A percentile compares a stretch with the other conserved stretches of the same genome.
These are phyloP conservation scores for Chaenodraco wilsoni DNA, from an alignment of 2,797 vertebrate species.

Conservation along the genomic window DNA sequence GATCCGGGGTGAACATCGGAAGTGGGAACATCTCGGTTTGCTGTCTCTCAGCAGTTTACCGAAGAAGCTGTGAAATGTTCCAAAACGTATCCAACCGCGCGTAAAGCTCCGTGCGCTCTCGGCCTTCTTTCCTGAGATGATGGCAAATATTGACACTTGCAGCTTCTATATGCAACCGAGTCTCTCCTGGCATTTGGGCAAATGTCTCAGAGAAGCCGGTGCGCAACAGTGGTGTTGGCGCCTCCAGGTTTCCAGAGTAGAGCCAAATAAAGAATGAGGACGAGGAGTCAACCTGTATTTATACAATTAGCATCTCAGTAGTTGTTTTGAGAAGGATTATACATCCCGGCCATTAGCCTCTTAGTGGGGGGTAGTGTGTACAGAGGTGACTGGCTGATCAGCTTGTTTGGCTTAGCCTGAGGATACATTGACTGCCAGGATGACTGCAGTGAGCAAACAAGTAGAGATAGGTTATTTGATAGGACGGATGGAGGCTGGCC, in stretches of 20 bases:
- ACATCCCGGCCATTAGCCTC: constrained; percentile 81
- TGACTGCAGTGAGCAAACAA: constrained; percentile 73
- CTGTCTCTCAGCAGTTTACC: constrained; percentile 6
- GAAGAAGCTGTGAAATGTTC: background rate
- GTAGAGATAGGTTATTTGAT: constrained; percentile 62
- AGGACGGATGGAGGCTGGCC: constrained; percentile 47
- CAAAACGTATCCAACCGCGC: constrained; percentile 46
- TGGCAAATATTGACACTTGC: constrained; percentile 9
- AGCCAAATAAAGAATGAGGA: constrained; percentile 74
- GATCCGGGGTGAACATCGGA: constrained; percentile 86
- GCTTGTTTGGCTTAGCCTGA: constrained; percentile 84
- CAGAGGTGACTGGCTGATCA: constrained; percentile 84
- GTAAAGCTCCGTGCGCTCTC: constrained; percentile 50
- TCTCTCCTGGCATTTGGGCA: constrained; percentile 34
- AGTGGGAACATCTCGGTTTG: constrained; percentile 81
- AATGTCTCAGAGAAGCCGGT: constrained; percentile 38
- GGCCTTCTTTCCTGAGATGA: background rate
- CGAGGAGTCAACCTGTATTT: constrained; percentile 81
- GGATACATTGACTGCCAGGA: constrained; percentile 75
- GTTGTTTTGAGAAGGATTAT: constrained; percentile 88
- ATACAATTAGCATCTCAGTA: constrained; percentile 86
- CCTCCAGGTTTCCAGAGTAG: constrained; percentile 33
- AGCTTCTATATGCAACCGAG: constrained; percentile 27
- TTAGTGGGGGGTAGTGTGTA: constrained; percentile 80
- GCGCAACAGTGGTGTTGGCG: background rate